Base-by-base conservation (phyloP, 2,888 invertebrate genomes). In the Pasiphila rectangulata region DNA sequence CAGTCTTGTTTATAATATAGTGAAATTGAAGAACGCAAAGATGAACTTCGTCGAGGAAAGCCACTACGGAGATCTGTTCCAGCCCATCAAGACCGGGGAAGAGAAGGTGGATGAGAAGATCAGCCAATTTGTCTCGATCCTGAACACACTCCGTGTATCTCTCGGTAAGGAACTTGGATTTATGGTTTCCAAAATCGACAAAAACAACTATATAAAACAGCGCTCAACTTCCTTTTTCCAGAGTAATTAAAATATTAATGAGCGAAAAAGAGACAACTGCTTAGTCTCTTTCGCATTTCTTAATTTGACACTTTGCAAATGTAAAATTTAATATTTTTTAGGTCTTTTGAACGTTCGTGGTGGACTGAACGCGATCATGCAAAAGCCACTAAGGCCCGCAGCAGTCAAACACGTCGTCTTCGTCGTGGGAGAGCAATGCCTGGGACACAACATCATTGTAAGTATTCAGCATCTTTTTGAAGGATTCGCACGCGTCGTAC, bases 301-400 rank as follows among this genome's bases (percentile, higher is more conserved):
- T 13, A 4, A 6, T 27, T 2, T 21, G 6, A 21, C 7, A 6
- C 21, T 25, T 10, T 9, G 1, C 9, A 12, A 12, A 5, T 25
- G 5, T 5, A 24, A 12, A 25, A 5, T 13, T 10, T 25, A 12
- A 13, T 13, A 1, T 7, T 13, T 6, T 7, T 9, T 76, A 77
- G 89, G 90, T 25, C 51, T 91, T 1, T 84, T 87, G 53, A 85
- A 92, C 43, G 90, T 92, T 5, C 81, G 85, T n/a, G 79, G 79
- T n/a, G 93, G 94, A 93, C 94, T 78, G 66, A 83, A 6, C 89
- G 91, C 23, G 90, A 94, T 0, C 66, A 92, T 7, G 75, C 17
- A 91, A 0, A 93, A 94, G 78, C 95, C 95, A 0, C 94, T 94
- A 85, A 90, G 96, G 52, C 89, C 94, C 0, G 93, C 92, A 1